These are phyloP conservation scores for Percina caprodes DNA, from an alignment of 2,113 vertebrate species.

Conservation along the genomic window DNA sequence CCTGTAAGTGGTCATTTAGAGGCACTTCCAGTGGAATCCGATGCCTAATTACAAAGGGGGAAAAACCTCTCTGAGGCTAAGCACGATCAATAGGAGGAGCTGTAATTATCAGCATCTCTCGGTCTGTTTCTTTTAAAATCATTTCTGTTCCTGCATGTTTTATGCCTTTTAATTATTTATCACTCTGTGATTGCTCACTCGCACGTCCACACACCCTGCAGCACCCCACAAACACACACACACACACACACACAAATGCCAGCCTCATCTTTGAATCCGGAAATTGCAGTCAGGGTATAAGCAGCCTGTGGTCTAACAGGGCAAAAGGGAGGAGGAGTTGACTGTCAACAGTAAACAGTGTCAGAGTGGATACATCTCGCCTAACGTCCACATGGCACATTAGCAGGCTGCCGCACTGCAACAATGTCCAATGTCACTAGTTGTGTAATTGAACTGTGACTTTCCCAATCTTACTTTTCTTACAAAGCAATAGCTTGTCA, in stretches of 20 bases:
- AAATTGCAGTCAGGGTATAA: conserved; percentile 58
- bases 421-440: conserved; percentile 9
- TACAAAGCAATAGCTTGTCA: too few relatives aligned
- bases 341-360: conserved; percentile 43
- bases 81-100: conserved; percentile 65
- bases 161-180: conserved; percentile 66
- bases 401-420: conserved; percentile 23
- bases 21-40: conserved; percentile 59
- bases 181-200: conserved; percentile 23
- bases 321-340: conserved; percentile 16
- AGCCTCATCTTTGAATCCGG: conserved; percentile 46
- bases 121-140: conserved; percentile 23
- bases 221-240: not conserved
- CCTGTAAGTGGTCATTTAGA: conserved; percentile 69
- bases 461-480: not conserved
- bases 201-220: conserved; percentile 3
- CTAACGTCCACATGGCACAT: conserved; percentile 28
- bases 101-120: conserved; percentile 53
- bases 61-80: conserved; percentile 44
- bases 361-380: conserved; percentile 29
- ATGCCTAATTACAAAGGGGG: conserved; percentile 60
- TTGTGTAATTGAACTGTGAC: not conserved
- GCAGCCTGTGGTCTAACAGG: conserved; percentile 37
- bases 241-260: conserved; percentile 6
- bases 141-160: conserved; percentile 34